A percentile compares a stretch with the other conserved stretches of the same genome.
These are phyloP conservation scores for Pleuronectes platessa DNA, from an alignment of 2,113 vertebrate genomes.

Conservation along the genomic window DNA sequence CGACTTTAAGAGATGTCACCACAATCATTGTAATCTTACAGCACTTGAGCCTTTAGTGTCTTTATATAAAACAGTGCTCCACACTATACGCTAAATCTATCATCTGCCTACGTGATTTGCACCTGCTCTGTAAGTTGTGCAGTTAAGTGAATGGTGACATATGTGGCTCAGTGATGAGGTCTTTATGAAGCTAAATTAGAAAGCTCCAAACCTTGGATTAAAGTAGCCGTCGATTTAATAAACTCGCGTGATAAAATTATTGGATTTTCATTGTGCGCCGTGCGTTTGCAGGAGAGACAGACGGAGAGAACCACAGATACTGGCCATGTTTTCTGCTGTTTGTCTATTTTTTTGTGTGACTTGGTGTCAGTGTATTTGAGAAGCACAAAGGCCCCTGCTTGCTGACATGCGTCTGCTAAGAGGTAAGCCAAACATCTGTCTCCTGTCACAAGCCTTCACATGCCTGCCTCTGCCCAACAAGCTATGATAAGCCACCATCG, in stretches of 20 bases:
- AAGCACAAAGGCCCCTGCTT: conserved; percentile 69
- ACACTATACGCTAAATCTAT: conserved; percentile 1
- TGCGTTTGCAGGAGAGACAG: neutral
- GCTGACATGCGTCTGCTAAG: conserved; percentile 74
- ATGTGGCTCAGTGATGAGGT: conserved; percentile 7
- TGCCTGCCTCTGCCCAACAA: conserved; percentile 62
- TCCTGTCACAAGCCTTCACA: conserved; percentile 75
- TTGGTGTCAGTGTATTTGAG: conserved; percentile 71
- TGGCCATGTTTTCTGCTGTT: neutral
- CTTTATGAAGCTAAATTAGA: conserved; percentile 24
- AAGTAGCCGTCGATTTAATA: conserved; percentile 16
- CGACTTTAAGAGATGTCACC: conserved; percentile 10
- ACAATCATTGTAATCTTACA: conserved; percentile 5
- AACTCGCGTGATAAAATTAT: conserved; percentile 9
- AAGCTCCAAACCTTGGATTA: conserved; percentile 10
- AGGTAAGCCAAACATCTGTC: conserved; percentile 80
- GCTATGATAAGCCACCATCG: conserved; percentile 66
- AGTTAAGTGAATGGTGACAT: conserved; percentile 12
- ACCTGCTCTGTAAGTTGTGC: conserved; percentile 25
- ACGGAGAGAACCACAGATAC: neutral
- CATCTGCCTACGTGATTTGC: neutral
- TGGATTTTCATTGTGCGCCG: neutral
- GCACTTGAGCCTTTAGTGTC: conserved; percentile 23
- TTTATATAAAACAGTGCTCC: conserved; percentile 13
- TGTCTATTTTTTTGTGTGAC: conserved; percentile 24